Conservation (phyloP, 2,113 vertebrate species). For the Thunnus maccoyii region DNA sequence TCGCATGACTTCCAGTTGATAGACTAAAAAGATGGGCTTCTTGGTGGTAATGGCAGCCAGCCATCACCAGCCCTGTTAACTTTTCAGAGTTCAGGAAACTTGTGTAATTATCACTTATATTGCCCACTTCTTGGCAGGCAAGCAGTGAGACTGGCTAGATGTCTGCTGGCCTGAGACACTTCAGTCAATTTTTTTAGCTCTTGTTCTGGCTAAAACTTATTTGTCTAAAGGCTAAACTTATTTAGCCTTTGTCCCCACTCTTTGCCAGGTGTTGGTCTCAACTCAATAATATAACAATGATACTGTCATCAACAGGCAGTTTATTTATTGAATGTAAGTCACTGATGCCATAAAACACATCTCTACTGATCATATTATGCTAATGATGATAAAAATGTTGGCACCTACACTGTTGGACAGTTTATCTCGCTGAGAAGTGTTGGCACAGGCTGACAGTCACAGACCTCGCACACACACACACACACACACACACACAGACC, state of each 20-base stretch:
- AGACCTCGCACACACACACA: neutral
- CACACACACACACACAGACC: too few relatives aligned
- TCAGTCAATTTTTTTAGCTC: neutral
- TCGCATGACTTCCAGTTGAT: neutral
- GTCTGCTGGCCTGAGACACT: conserved; percentile 13
- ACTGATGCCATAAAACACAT: conserved; percentile 25
- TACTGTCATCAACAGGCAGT: conserved; percentile 17
- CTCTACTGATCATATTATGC: conserved; percentile 34
- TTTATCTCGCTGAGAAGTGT: conserved; percentile 34
- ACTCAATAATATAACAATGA: neutral
- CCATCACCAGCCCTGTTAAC: neutral
- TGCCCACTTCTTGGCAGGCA: conserved; percentile 16
- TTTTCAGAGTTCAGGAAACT: neutral
- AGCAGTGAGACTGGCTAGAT: neutral
- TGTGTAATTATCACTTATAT: conserved; percentile 12
- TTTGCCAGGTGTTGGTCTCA: neutral
- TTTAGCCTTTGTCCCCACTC: neutral
- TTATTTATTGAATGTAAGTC: neutral
- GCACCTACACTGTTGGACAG: conserved; percentile 15
- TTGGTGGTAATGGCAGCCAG: neutral
- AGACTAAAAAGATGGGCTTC: neutral
- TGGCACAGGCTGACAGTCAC: conserved; percentile 21
- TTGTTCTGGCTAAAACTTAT: neutral
- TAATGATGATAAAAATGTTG: conserved; percentile 26
- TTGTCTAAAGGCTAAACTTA: neutral